Conservation (phyloP, 2,888 invertebrate species). For the Lasius platythorax region DNA sequence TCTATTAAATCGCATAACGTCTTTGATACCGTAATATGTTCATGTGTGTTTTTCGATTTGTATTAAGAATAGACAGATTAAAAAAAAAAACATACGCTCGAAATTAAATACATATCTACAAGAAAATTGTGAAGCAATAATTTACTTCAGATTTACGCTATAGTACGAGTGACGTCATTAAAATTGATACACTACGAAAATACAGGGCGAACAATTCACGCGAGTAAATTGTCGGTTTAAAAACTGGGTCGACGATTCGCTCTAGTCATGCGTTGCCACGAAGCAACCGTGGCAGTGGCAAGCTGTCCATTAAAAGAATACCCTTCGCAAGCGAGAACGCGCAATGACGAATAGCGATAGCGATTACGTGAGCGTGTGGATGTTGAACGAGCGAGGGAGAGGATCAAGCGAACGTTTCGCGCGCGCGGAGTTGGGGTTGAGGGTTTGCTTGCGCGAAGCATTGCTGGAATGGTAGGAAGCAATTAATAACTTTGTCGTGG, state of each 20-base stretch:
- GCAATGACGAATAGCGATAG: conserved; percentile 78
- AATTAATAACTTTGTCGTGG: conserved; percentile 85
- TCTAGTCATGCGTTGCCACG: conserved; percentile 17
- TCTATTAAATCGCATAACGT: neutral
- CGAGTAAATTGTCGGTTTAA: neutral
- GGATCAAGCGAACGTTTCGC: conserved; percentile 57
- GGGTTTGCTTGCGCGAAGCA: conserved; percentile 75
- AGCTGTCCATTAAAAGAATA: conserved; percentile 70
- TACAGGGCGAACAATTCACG: neutral
- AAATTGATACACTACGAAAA: neutral
- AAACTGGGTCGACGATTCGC: conserved; percentile 23
- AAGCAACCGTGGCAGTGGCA: conserved; percentile 41
- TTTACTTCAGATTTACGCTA: neutral
- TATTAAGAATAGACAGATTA: neutral
- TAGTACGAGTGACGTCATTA: neutral
- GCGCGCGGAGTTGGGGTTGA: conserved; percentile 63
- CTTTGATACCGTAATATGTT: neutral
- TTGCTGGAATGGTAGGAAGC: conserved; percentile 83
- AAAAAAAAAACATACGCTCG: neutral
- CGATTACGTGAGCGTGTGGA: conserved; percentile 72
- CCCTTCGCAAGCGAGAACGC: conserved; percentile 68
- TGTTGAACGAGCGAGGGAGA: conserved; percentile 56
- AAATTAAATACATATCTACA: neutral
- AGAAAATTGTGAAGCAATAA: neutral
- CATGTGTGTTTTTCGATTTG: neutral